Evolutionary conservation across 2,797 vertebrate genomes (phyloP), one percentile per base, ranked within the genome.

Genomic region (Micropoecilia bifurca): DNA sequence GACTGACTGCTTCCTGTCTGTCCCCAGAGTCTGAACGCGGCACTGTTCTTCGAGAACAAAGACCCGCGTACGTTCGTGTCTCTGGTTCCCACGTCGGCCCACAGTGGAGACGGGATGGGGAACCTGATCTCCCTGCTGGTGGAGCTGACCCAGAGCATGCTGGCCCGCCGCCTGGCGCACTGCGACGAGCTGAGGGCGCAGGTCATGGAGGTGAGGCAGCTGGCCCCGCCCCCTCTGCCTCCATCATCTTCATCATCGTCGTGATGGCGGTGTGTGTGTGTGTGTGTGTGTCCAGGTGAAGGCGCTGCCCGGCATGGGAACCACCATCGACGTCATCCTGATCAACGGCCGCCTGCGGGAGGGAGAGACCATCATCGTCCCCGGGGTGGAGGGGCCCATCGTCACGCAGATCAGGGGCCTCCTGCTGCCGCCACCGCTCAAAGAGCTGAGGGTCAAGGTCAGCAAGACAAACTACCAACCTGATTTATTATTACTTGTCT

Each of bases 41-140:
- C 98, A 82, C 92, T 99, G 90, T 99, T 97, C 90, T 95, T 94
- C 81, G 99, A 99, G 93, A 99, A 99, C 89, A 99, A 99, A 94
- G 98, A 99, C 93, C 97, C 97, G 0, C 96, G 98, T 47, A 99
- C 98, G 8, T 99, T 99, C 48, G 96, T 99, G 87, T 99, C 98
- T 16, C 86, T 99, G 94, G 95, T 99, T 82, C 98, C 99, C 81
- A 99, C 98, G 75, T 99, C 99, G 75, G 99, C 99, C 77, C 98
- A 99, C 94, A 98, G 97, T 75, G 99, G 99, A 0, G 98, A 99
- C 83, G 98, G 99, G 69, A 99, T 99, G 97, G 99, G 98, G 25
- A 99, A 98, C 92, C 96, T 99, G 74, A 99, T 99, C 80, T 95
- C 93, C n/a, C 96, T 99, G 41, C 93, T 99, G 0, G 97, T 99